Evolutionary conservation across 2,888 invertebrate species (phyloP).

Genomic region (Pseudoips prasinana): DNA sequence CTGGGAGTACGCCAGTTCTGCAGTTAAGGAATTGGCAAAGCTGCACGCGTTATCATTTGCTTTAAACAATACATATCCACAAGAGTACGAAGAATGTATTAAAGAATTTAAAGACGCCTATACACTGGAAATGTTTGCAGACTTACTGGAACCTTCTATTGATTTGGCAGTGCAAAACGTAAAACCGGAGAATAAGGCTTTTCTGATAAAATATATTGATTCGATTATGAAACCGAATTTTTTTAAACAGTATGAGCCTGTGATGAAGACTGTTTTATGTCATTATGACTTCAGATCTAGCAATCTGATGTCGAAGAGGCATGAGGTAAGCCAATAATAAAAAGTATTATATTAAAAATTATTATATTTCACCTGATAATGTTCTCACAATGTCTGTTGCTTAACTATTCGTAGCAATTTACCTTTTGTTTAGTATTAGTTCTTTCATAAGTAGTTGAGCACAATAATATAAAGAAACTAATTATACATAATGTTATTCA

Average conservation of each 20-base stretch:
- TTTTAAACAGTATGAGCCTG: background rate
- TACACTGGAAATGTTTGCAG: background rate
- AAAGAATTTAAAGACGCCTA: background rate
- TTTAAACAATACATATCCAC: background rate
- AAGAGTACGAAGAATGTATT: background rate
- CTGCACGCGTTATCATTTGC: background rate
- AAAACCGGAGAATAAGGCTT: background rate
- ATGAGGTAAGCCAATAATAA: background rate
- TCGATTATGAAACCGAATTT: background rate
- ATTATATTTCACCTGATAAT: background rate
- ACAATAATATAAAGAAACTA: background rate
- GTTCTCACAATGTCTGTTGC: too few relatives aligned
- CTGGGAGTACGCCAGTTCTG: conserved; percentile 1
- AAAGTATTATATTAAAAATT: background rate
- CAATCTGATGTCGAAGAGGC: background rate
- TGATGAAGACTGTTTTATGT: background rate
- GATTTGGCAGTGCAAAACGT: background rate
- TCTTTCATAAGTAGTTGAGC: background rate
- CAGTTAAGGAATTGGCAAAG: background rate
- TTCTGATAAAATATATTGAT: background rate
- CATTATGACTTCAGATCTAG: background rate
- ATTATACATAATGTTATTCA: background rate
- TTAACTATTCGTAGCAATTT: background rate
- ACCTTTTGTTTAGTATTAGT: background rate
- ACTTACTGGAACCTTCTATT: background rate